Evolutionary conservation across 2,113 vertebrate species (phyloP), one percentile per base, ranked within the genome.

Genomic region (Notechis scutatus): DNA sequence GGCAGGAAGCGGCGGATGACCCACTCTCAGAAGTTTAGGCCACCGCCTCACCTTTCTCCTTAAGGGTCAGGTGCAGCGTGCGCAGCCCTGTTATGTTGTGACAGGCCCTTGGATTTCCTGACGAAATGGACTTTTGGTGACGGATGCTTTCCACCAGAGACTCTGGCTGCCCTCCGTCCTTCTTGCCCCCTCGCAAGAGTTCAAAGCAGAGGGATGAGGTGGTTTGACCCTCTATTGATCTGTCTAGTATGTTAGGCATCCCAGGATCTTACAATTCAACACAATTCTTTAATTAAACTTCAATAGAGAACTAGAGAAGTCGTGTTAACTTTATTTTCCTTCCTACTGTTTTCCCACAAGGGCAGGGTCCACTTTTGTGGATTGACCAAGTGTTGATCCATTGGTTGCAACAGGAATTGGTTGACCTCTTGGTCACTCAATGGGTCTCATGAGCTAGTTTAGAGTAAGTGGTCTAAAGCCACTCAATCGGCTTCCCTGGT

Each of bases 31-130:
- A 96, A 95, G 92, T 96, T 93, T 95, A 89, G 94, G 95, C 96
- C 69, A 93, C 91, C 86, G n/a, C 34, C 24, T 93, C 92, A 95
- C 95, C 95, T 94, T 94, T 96, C 74, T 96, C 96, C 92, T 93
- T 88, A 95, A 95, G 97, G 97, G 96, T 97, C 97, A 97, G 90
- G 92, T 94, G 91, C 92, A 96, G 94, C 95, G 96, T 96, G 94
- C 92, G 96, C 93, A 94, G 95, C 92, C 95, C 93, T 96, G 94
- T 95, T 95, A 96, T 94, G 97, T 97, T 96, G 95, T 96, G 95
- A 96, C 96, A 94, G 69, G 95, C 95, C 95, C 96, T 94, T 97
- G 92, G 93, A 95, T 96, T 97, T 95, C 97, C 92, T 56, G 95
- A 95, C 94, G 93, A 93, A 94, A 93, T 94, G 54, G 92, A 24